Base-by-base conservation (phyloP, 2,797 vertebrate genomes). In the Alfaro cultratus region DNA sequence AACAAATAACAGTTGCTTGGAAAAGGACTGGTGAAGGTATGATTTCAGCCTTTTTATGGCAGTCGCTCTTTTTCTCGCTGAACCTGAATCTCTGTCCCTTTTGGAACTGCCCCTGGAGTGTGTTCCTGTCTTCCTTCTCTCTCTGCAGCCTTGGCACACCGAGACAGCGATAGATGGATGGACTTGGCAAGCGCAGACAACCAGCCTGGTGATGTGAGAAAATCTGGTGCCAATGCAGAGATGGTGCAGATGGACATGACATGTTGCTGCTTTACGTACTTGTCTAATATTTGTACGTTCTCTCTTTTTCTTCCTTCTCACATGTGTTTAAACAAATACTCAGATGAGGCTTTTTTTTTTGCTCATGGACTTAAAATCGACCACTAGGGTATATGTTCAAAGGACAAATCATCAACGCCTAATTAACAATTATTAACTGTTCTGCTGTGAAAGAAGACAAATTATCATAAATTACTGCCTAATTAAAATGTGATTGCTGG, bases 381-480 rank as follows among this genome's bases (percentile, higher is more conserved):
- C 90, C 91, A 92, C 91, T 90, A 88, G 92, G 91, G 91, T 94
- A 88, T 90, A 93, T 87, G 90, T 93, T 95, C 93, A 95, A 95
- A 94, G 93, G 92, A 95, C 88, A 91, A 92, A 93, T 94, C 93
- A 91, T 95, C 93, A 91, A 91, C 88, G 84, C 90, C 93, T 95
- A 95, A 95, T 96, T 94, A 95, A 94, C 91, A 93, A 93, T 95
- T 95, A 96, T 96, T 93, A 96, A 95, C 92, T 92, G 90, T 92
- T 94, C 91, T 92, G 91, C 93, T 93, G 91, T 88, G 91, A 96
- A 94, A 93, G 92, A 92, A 93, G 93, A 93, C 89, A 95, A 95
- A 95, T 95, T 94, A 95, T 95, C 95, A 95, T 96, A 95, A 95
- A 95, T 95, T 93, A 94, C 92, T 76, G 90, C 90, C 94, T 95